These are phyloP conservation scores for Wiebesia pumilae DNA, from an alignment of 1,140 invertebrate genomes.

Conservation along the genomic window DNA sequence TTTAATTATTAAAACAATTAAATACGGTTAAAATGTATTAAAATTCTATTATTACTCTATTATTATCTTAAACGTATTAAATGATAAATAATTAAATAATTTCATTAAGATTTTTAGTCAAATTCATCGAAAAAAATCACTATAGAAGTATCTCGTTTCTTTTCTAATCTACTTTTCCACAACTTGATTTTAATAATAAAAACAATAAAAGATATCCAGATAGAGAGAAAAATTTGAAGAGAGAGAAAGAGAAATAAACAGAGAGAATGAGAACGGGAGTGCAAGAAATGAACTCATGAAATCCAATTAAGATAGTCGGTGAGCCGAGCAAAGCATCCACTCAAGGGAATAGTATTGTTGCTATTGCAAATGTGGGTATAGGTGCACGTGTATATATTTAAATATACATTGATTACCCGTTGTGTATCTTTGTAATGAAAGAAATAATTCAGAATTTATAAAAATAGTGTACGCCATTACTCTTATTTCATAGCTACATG, in stretches of 20 bases:
- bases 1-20: background rate
- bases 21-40: too few relatives aligned
- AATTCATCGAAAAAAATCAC: too few relatives aligned
- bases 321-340: constrained; percentile 19
- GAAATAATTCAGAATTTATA: background rate
- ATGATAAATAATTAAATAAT: too few relatives aligned
- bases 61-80: too few relatives aligned
- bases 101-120: too few relatives aligned
- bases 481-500: too few relatives aligned
- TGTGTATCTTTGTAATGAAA: background rate
- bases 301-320: constrained; percentile 44
- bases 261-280: background rate
- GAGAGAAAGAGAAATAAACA: background rate
- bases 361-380: background rate
- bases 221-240: background rate
- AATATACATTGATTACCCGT: background rate
- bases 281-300: constrained; percentile 44
- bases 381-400: background rate
- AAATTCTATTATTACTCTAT: too few relatives aligned
- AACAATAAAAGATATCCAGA: background rate
- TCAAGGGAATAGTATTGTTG: background rate
- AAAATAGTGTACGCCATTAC: too few relatives aligned
- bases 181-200: background rate
- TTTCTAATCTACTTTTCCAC: background rate
- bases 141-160: background rate